Base-by-base conservation (phyloP, 2,888 invertebrate species). In the Ischnura elegans region DNA sequence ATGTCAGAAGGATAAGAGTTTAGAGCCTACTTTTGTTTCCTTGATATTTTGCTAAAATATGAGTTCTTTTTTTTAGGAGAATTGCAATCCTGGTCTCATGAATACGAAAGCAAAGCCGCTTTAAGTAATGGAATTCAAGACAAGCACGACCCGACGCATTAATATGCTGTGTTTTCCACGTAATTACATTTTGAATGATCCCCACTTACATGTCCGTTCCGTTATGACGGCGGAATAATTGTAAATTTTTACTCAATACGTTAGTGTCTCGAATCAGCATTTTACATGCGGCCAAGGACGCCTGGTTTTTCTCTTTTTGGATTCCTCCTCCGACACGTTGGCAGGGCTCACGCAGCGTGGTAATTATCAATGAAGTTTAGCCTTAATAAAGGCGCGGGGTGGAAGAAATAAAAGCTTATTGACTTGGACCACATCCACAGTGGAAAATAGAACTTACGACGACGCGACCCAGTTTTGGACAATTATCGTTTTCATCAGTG, bases 401-500 rank as follows among this genome's bases (percentile, higher is more conserved):
- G 76, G 6, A n/a, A 61, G 61, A 76, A 76, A 76, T 36, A 36
- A 61, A 76, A 76, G 76, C 36, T 8, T 76, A 76, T 76, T 76
- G 76, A 36, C 76, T 76, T 36, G 29, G 76, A n/a, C 76, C 36
- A 25, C 36, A 36, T 76, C 76, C 76, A 36, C 76, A 10, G 76
- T 0, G 10, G 76, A 36, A 76, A 76, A 36, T 76, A 76, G 36
- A 29, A 8, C 0, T 36, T 13, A 25, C 36, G 76, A 76, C 36
- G 76, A 76, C 76, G 76, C 76, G 76, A 76, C 76, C 76, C 36
- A 76, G 76, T 76, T 76, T 76, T 76, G 36, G 36, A 36, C 76
- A 76, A 76, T 76, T 76, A 76, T 36, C 76, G 76, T 76, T 36
- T 29, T 36, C 76, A 76, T 76, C 76, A 76, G 76, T 36, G 76